Evolutionary conservation across 37 sponge, comb jelly and placozoan species (phyloP).

Genomic region (Hormiphora californensis): DNA sequence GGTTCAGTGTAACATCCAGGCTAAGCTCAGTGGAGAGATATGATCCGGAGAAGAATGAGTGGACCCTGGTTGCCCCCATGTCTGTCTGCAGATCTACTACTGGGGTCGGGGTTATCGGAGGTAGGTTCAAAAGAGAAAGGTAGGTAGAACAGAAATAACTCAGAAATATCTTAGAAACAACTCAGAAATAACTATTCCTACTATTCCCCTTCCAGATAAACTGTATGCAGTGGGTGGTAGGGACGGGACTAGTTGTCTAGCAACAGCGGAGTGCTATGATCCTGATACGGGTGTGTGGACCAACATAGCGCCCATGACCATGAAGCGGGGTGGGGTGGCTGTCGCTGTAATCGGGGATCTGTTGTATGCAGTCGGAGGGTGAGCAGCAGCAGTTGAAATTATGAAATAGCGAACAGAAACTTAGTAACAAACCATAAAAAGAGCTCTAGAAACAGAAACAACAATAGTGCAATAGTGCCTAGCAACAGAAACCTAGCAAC

Average conservation of each 20-base stretch:
- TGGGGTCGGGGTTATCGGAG: slow-evolving; percentile 67
- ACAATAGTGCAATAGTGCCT: too few species aligned
- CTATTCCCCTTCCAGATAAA: slow-evolving; percentile 54
- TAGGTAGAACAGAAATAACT: background rate
- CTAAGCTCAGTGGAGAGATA: slow-evolving; percentile 60
- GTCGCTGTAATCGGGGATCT: slow-evolving; percentile 60
- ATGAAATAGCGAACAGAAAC: too few species aligned
- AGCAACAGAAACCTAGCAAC: too few species aligned
- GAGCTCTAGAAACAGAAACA: too few species aligned
- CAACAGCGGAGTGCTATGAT: slow-evolving; percentile 71
- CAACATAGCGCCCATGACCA: slow-evolving; percentile 60
- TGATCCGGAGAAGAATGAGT: slow-evolving; percentile 65
- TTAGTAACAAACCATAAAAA: too few species aligned
- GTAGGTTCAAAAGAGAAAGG: background rate
- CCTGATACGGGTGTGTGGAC: slow-evolving; percentile 75
- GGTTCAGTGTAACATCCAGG: slow-evolving; percentile 21
- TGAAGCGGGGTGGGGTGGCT: slow-evolving; percentile 65
- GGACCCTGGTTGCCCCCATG: slow-evolving; percentile 70
- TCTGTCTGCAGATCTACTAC: slow-evolving; percentile 67
- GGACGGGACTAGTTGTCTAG: slow-evolving; percentile 67
- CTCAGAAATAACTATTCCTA: background rate
- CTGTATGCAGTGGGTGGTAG: slow-evolving; percentile 88
- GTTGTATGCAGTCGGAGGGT: slow-evolving; percentile 68
- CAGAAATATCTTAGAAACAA: background rate
- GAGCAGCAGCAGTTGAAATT: background rate